These are phyloP conservation scores for Notocelia uddmanniana DNA, from an alignment of 2,888 invertebrate genomes.

Conservation along the genomic window DNA sequence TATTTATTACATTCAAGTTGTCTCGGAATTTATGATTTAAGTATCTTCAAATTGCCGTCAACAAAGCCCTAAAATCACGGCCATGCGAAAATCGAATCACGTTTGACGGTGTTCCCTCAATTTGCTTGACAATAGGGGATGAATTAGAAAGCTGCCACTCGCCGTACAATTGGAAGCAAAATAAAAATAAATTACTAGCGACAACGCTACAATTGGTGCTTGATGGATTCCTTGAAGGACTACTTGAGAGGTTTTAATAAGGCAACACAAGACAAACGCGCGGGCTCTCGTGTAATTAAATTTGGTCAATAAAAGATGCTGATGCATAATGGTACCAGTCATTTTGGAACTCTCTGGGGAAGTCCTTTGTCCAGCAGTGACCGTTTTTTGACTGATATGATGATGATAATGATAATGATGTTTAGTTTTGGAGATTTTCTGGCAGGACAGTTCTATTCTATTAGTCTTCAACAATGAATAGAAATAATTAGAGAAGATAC, in stretches of 20 bases:
- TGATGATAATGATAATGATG: too few relatives aligned
- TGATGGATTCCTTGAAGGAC: slow-evolving; percentile 31
- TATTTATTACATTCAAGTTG: slow-evolving; percentile 18
- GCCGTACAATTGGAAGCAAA: slow-evolving; percentile 58
- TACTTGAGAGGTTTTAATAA: slow-evolving; percentile 23
- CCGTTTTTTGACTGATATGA: too few relatives aligned
- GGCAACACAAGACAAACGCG: neutral
- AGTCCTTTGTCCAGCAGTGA: too few relatives aligned
- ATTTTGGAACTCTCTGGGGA: too few relatives aligned
- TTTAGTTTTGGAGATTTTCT: too few relatives aligned
- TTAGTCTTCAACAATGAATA: too few relatives aligned
- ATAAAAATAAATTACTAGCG: slow-evolving; percentile 65
- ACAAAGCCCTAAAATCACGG: slow-evolving; percentile 21
- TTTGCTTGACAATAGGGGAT: slow-evolving; percentile 56
- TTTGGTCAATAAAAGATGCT: neutral
- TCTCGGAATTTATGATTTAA: slow-evolving; percentile 31
- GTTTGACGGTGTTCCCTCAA: slow-evolving; percentile 56
- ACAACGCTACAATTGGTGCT: slow-evolving; percentile 55
- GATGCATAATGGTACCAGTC: too few relatives aligned
- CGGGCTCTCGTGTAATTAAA: neutral
- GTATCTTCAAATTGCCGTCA: slow-evolving; percentile 32
- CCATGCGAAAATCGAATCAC: slow-evolving; percentile 50
- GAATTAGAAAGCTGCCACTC: slow-evolving; percentile 56
- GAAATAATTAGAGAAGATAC: too few relatives aligned
- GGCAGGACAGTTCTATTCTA: too few relatives aligned